Evolutionary conservation across 2,797 vertebrate genomes (phyloP), one percentile per base, ranked within the genome.

Genomic region (Manis crassicaudata): DNA sequence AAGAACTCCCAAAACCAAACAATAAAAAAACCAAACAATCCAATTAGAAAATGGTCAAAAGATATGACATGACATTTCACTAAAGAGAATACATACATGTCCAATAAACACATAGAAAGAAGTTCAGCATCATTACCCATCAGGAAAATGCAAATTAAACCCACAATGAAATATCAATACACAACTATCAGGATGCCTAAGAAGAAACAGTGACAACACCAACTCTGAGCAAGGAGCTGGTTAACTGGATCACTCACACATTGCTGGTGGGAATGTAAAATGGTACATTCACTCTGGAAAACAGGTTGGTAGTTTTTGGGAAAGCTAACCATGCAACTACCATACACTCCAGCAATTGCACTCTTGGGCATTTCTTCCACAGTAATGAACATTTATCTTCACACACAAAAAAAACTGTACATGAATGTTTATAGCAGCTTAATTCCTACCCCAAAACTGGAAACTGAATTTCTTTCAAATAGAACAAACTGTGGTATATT

Each of bases 21-120:
- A 58, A 32, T 17, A 80, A 37, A 81, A 81, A 92, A 83, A 37
- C 70, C 43, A 63, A 54, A 54, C 54, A 70, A 62, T n/a, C 43
- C 50, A 76, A 72, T 65, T 58, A 85, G 60, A 95, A 90, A 88
- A 81, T 76, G 60, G n/a, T 17, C 27, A 76, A 75, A 92, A 89
- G 65, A 70, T 16, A 50, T 12, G 14, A 75, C 40, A 23, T 65
- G 50, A 52, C 46, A 54, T 43, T 93, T 88, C 68, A 79, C 14
- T 7, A 23, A 79, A 83, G 27, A 88, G 54, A 63, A 54, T 25
- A 27, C 67, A 75, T 1, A 52, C 23, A 65, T 27, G 63, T 73
- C 21, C 50, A 73, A 68, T 32, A 72, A 70, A 86, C 20, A 35
- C 9, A 50, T 14, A 27, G 89, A 62, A 84, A 76, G 32, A 56